These are phyloP conservation scores for Gerris buenoi DNA, from an alignment of 1,140 invertebrate genomes.

Conservation along the genomic window DNA sequence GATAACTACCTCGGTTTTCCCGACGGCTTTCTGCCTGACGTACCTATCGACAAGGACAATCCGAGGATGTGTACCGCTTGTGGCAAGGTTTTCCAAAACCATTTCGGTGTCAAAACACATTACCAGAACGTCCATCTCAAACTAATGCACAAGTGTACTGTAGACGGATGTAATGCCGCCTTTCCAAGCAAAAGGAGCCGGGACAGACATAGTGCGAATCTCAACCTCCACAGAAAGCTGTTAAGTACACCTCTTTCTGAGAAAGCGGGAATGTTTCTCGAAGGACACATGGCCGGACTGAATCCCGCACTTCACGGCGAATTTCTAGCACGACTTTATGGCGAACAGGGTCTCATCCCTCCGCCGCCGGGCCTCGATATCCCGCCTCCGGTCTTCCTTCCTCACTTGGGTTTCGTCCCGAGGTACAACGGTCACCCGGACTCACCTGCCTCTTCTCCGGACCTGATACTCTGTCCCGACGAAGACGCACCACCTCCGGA, in stretches of 20 bases:
- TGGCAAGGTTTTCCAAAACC: conserved; percentile 85
- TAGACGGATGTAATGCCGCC: conserved; percentile 88
- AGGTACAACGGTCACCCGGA: conserved; percentile 18
- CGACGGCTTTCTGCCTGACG: conserved; percentile 56
- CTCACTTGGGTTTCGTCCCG: conserved; percentile 30
- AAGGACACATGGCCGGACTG: conserved; percentile 28
- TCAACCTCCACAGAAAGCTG: conserved; percentile 78
- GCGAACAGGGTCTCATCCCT: conserved; percentile 42
- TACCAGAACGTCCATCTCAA: conserved; percentile 93
- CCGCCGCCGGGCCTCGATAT: conserved; percentile 30
- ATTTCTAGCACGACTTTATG: conserved; percentile 64
- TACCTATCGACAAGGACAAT: conserved; percentile 69
- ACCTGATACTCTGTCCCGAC: conserved; percentile 31
- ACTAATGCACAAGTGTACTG: conserved; percentile 87
- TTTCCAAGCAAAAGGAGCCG: conserved; percentile 89
- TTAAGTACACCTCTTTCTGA: conserved; percentile 47
- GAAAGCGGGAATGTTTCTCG: conserved; percentile 18
- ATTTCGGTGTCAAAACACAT: conserved; percentile 88
- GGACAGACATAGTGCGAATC: conserved; percentile 82
- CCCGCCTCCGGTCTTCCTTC: conserved; percentile 35
- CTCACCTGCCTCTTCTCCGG: conserved; percentile 23
- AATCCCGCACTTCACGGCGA: conserved; percentile 49
- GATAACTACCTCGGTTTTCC: conserved; percentile 52
- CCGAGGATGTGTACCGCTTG: conserved; percentile 78
- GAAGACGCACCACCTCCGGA: conserved; percentile 41